Evolutionary conservation across 2,888 invertebrate species (phyloP), one percentile per base, ranked within the genome.

Genomic region (Glaucopsyche alexis): DNA sequence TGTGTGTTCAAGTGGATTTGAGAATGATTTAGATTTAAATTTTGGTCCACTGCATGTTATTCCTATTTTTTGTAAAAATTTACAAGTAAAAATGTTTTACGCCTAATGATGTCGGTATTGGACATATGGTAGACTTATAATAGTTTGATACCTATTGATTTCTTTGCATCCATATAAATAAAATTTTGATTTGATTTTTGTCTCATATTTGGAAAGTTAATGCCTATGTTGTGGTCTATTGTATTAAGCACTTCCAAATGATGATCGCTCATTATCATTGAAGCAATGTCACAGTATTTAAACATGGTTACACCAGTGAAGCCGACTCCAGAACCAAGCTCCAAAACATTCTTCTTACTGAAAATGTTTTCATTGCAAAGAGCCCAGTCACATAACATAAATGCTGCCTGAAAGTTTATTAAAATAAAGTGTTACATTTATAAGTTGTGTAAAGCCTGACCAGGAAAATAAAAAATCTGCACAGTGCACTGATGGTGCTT

Each of bases 281-380:
- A 85, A 72, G 89, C 85, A 0, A 95, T 93, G 45, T 85, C 76
- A 80, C 95, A 95, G 70, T 87, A 82, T 73, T 94, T 93, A 45
- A 94, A 88, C 52, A 95, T 85, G 5, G 94, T 88, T 52, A 97
- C 90, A 19, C 97, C 96, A 52, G 95, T 94, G 72, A 97, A 91
- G 0, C 97, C 97, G 19, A 95, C 93, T 42, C 97, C 97, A 13
- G 96, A 95, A 13, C 97, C 97, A 6, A 97, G 87, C 89, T 97
- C 97, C 7, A 97, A 80, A 6, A 97, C 81, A 66, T 84, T 88
- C 86, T 95, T 96, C 11, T 89, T 84, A 7, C 80, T 72, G 65
- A 96, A 90, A 40, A 87, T 67, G 9, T 89, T 78, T 79, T 86
- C 85, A 81, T 96, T 94, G 73, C 87, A 83, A 11, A 95, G 77